Percentiles rank a stretch among this genome's conserved stretches.
Evolutionary conservation across 2,888 invertebrate genomes (phyloP).

Genomic region (Chouioia cunea): DNA sequence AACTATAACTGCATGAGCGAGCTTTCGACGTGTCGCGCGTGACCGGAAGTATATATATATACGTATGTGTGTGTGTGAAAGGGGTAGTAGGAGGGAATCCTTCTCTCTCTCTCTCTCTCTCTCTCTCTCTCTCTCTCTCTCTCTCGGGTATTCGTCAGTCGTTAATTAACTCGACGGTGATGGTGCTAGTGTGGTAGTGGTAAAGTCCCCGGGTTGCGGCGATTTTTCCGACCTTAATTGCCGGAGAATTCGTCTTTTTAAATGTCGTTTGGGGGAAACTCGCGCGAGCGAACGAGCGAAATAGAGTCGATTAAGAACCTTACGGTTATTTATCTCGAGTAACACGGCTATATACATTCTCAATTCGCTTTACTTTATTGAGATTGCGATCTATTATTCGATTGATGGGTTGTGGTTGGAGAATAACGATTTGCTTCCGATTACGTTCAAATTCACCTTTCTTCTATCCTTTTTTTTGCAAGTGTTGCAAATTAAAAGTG

Average conservation of each 20-base stretch:
- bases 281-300: neutral
- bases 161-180: conserved; percentile 43
- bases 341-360: neutral
- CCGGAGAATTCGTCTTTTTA: conserved; percentile 45
- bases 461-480: too few species aligned
- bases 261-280: conserved; percentile 32
- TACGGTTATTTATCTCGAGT: conserved; percentile 1
- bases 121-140: conserved; percentile 18
- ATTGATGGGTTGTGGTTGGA: too few species aligned
- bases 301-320: conserved; percentile 31
- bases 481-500: too few species aligned
- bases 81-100: neutral
- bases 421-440: neutral
- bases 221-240: conserved; percentile 42
- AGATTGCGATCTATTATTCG: too few species aligned
- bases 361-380: conserved; percentile 5
- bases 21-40: conserved; percentile 2
- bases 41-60: neutral
- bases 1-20: neutral
- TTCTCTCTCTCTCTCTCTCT: conserved; percentile 25
- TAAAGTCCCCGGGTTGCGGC: neutral
- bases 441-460: too few species aligned
- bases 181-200: neutral
- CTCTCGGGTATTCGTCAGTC: conserved; percentile 35
- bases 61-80: too few species aligned